These are phyloP conservation scores for Phalangium opilio DNA, from an alignment of 2,888 invertebrate species.

Conservation along the genomic window DNA sequence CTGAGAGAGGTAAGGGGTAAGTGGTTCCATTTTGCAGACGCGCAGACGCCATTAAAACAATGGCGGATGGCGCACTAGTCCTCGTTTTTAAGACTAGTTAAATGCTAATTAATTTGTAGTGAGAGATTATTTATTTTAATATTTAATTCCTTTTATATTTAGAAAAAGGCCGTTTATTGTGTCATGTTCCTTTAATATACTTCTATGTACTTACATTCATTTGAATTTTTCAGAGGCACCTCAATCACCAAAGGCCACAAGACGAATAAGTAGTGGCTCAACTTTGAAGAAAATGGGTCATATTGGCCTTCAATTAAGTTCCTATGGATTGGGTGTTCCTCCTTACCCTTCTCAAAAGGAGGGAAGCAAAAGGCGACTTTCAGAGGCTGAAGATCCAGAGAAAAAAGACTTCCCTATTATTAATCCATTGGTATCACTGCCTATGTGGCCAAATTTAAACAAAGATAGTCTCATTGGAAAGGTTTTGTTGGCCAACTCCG, in stretches of 20 bases:
- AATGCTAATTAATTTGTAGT: too few relatives aligned
- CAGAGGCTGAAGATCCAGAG: slow-evolving; percentile 11
- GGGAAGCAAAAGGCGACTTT: slow-evolving; percentile 3
- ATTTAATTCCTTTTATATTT: too few relatives aligned
- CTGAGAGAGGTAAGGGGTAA: too few relatives aligned
- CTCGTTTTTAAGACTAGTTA: too few relatives aligned
- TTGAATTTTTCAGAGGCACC: slow-evolving; percentile 10
- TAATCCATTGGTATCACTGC: slow-evolving; percentile 69
- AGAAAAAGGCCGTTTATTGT: too few relatives aligned
- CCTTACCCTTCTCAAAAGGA: slow-evolving; percentile 9
- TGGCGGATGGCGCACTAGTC: too few relatives aligned
- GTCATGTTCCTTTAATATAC: too few relatives aligned
- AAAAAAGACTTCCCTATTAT: slow-evolving; percentile 53
- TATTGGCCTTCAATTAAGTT: slow-evolving; percentile 11
- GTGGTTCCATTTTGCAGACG: too few relatives aligned
- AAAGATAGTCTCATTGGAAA: slow-evolving; percentile 81
- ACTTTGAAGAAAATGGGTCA: slow-evolving; percentile 46
- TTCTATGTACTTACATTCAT: too few relatives aligned
- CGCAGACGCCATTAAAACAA: too few relatives aligned
- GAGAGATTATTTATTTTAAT: too few relatives aligned
- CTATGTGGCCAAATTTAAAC: slow-evolving; percentile 57
- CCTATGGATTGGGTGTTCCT: slow-evolving; percentile 9
- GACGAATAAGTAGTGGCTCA: slow-evolving; percentile 80
- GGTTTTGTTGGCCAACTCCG: slow-evolving; percentile 86
- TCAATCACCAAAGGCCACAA: slow-evolving; percentile 46